These are phyloP conservation scores for Apeira syringaria DNA, from an alignment of 2,888 invertebrate genomes.

Conservation along the genomic window DNA sequence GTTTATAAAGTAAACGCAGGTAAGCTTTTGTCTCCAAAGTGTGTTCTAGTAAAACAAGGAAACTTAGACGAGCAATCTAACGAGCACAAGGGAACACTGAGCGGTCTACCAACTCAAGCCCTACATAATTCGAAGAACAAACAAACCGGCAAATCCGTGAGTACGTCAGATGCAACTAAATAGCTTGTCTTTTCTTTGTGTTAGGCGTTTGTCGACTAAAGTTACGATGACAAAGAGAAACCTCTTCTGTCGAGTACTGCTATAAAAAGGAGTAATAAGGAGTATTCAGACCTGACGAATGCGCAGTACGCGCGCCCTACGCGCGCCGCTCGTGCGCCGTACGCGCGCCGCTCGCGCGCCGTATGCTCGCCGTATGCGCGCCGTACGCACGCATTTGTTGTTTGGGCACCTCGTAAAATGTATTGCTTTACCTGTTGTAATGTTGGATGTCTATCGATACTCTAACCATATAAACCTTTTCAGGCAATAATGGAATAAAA, in stretches of 20 bases:
- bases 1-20: slow-evolving; percentile 3
- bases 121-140: slow-evolving; percentile 70
- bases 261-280: too few species aligned
- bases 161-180: slow-evolving; percentile 60
- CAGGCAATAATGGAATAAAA: too few species aligned
- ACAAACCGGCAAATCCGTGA: slow-evolving; percentile 52
- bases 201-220: slow-evolving; percentile 52
- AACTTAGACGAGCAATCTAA: slow-evolving; percentile 63
- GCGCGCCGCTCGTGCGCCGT: too few species aligned
- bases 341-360: too few species aligned
- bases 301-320: too few species aligned
- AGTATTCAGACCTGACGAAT: slow-evolving; percentile 31
- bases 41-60: slow-evolving; percentile 49
- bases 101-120: slow-evolving; percentile 49
- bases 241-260: too few species aligned
- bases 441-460: too few species aligned
- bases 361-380: too few species aligned
- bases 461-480: too few species aligned
- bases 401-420: too few species aligned
- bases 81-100: slow-evolving; percentile 52
- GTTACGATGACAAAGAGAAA: slow-evolving; percentile 26
- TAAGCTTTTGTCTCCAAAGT: slow-evolving; percentile 47
- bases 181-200: slow-evolving; percentile 47
- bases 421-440: too few species aligned
- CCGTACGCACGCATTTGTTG: too few species aligned